Percentiles rank a stretch among this genome's conserved stretches.
Evolutionary conservation across 2,888 invertebrate species (phyloP).

Genomic region (Phytoseiulus persimilis): DNA sequence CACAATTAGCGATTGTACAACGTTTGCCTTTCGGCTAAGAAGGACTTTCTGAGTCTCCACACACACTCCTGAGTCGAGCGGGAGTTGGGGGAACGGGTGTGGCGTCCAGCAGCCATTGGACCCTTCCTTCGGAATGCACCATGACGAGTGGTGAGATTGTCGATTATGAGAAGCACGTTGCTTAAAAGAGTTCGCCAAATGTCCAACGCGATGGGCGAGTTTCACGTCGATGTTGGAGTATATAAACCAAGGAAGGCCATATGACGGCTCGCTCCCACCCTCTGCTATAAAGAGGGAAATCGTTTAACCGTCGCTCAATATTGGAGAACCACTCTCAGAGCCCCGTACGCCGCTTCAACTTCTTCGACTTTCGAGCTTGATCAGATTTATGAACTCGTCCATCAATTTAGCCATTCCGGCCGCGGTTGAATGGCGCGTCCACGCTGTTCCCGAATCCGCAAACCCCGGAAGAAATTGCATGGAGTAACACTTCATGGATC

Average conservation of each 20-base stretch:
- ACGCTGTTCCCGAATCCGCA: neutral
- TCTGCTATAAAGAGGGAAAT: neutral
- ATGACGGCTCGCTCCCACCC: neutral
- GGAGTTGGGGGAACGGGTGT: too few species aligned
- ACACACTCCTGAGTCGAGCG: too few species aligned
- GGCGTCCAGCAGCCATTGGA: too few species aligned
- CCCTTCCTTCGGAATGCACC: too few species aligned
- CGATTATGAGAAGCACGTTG: neutral
- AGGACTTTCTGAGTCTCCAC: too few species aligned
- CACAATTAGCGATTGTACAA: too few species aligned
- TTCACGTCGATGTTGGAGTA: neutral
- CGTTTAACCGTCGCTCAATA: neutral
- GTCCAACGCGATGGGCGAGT: neutral
- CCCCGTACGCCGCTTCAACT: neutral
- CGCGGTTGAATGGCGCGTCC: neutral
- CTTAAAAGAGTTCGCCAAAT: neutral
- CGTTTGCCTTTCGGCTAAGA: too few species aligned
- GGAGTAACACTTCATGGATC: too few species aligned
- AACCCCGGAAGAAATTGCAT: neutral
- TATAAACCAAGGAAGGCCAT: neutral
- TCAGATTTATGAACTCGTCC: constrained; percentile 5
- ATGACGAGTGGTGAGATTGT: too few species aligned
- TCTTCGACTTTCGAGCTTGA: neutral
- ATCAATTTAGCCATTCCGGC: neutral
- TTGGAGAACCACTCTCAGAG: neutral